A percentile compares a stretch with the other conserved stretches of the same genome.
These are phyloP conservation scores for Hemiprocne comata DNA, from an alignment of 2,113 vertebrate species.

Conservation along the genomic window DNA sequence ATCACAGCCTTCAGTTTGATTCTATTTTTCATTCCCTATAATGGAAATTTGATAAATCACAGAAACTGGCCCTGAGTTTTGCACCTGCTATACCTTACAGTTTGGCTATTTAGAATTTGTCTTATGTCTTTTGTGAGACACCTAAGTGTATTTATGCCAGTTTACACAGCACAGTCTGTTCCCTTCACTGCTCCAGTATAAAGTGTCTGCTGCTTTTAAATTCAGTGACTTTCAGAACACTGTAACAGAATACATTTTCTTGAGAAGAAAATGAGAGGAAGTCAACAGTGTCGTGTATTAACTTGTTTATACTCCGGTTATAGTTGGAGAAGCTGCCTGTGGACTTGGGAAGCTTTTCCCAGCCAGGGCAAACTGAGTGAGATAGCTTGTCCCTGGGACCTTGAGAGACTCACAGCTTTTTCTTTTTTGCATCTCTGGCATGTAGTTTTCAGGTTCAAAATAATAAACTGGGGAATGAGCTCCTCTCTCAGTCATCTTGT, in stretches of 20 bases:
- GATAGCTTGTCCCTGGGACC: neutral
- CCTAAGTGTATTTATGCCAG: neutral
- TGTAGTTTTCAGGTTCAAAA: neutral
- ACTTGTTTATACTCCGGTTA: neutral
- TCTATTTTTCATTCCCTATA: constrained; percentile 10
- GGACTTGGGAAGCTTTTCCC: neutral
- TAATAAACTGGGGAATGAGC: neutral
- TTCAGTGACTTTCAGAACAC: neutral
- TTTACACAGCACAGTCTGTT: neutral
- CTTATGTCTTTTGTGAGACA: neutral
- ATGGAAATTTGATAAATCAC: neutral
- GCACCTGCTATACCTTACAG: neutral
- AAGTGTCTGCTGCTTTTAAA: neutral
- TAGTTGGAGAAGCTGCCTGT: neutral
- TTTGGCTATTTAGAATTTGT: neutral
- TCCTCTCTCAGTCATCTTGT: neutral
- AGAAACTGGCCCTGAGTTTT: neutral
- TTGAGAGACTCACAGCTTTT: fast-evolving
- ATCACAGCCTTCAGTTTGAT: neutral
- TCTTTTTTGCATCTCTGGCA: neutral
- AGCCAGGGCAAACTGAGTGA: neutral
- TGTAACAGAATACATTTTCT: neutral
- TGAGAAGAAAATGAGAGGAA: neutral
- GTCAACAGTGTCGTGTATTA: neutral
- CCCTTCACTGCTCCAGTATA: neutral